phyloP scores from a whole-genome alignment of 2,113 vertebrate genomes.

The Mormyrus lacerda region DNA sequence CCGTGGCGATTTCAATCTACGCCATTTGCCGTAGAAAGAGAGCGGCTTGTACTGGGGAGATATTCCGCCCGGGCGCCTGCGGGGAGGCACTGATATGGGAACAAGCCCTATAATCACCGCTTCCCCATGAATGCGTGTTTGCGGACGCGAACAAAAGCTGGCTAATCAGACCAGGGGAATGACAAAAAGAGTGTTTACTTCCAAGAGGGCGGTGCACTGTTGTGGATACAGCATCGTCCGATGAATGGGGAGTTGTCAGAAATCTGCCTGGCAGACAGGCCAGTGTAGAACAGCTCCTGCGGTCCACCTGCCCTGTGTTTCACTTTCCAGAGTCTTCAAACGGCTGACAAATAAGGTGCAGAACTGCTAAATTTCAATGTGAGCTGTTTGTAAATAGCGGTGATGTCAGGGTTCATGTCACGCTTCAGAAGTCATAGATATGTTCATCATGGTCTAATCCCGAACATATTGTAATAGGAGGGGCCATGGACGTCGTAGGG shows the following conservation, averaged over 20 bases:
- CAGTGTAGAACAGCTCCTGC: not conserved
- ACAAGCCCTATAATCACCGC: not conserved
- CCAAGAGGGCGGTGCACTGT: not conserved
- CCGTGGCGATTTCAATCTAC: not conserved
- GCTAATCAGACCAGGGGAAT: not conserved
- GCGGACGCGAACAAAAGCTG: not conserved
- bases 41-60: not conserved
- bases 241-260: not conserved
- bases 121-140: not conserved
- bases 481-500: not conserved
- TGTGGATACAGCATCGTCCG: not conserved
- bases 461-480: not conserved
- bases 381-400: not conserved
- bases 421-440: not conserved
- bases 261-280: not conserved
- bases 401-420: not conserved
- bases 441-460: not conserved
- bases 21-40: not conserved
- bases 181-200: not conserved
- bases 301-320: not conserved
- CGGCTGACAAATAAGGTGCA: not conserved
- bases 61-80: not conserved
- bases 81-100: not conserved
- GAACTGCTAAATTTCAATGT: not conserved
- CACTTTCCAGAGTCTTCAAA: not conserved